A percentile compares a stretch with the other conserved stretches of the same genome.
phyloP scores from a whole-genome alignment of 2,797 vertebrate genomes.

The Bucorvus abyssinicus region DNA sequence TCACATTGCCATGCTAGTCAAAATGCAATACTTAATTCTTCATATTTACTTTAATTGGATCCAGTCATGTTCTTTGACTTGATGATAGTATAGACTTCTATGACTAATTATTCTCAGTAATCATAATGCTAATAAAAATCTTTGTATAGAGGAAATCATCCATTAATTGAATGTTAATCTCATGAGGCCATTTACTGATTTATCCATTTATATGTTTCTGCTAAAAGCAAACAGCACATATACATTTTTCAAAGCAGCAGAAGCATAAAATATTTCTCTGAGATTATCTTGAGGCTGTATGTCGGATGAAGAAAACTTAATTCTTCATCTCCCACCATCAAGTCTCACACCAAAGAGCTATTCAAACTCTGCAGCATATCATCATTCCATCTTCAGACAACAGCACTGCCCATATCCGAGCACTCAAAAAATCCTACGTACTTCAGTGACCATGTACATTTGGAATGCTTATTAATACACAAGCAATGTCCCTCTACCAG shows the following conservation, averaged over 20 bases:
- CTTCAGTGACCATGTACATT: neutral
- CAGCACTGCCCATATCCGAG: neutral
- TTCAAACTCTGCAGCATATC: neutral
- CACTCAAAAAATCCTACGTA: neutral
- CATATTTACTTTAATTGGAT: constrained; percentile 42
- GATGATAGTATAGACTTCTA: constrained; percentile 25
- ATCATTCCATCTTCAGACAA: neutral
- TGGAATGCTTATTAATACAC: neutral
- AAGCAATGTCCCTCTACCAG: neutral
- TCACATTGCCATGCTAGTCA: constrained; percentile 23
- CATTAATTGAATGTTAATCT: constrained; percentile 49
- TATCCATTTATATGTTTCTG: constrained; percentile 30
- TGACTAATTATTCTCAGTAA: constrained; percentile 43
- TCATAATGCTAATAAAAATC: constrained; percentile 56
- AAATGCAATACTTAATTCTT: neutral
- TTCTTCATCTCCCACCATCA: neutral
- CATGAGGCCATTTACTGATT: constrained; percentile 36
- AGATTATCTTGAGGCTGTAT: neutral
- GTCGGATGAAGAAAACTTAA: neutral
- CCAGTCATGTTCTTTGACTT: constrained; percentile 20
- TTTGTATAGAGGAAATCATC: constrained; percentile 29
- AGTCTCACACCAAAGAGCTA: neutral
- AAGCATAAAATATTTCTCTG: neutral
- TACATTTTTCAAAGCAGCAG: neutral
- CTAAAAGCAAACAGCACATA: neutral